A percentile compares a stretch with the other conserved stretches of the same genome.
phyloP scores from a whole-genome alignment of 2,113 vertebrate species.

The Nibea albiflora region DNA sequence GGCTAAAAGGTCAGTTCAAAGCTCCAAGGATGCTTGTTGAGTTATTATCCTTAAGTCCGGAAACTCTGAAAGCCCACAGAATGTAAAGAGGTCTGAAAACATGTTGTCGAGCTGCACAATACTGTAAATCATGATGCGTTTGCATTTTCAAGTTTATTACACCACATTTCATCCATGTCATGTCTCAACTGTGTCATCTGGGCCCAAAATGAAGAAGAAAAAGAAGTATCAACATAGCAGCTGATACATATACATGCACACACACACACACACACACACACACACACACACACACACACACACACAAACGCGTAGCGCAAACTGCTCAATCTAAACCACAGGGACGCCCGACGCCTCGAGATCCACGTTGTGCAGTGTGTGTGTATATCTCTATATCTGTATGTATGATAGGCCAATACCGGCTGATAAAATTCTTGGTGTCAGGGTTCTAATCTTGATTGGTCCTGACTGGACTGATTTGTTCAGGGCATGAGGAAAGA shows the following conservation, averaged over 20 bases:
- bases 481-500: background rate
- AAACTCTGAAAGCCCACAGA: background rate
- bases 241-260: too few species aligned
- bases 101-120: background rate
- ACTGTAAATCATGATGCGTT: background rate
- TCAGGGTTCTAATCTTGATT: too few species aligned
- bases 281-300: too few species aligned
- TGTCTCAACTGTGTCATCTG: background rate
- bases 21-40: background rate
- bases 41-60: background rate
- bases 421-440: too few species aligned
- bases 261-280: too few species aligned
- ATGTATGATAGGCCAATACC: too few species aligned
- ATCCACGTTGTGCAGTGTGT: too few species aligned
- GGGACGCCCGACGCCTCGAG: too few species aligned
- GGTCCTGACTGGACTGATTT: background rate
- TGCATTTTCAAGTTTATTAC: background rate
- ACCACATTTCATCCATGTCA: background rate
- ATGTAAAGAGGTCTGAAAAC: slow-evolving; percentile 9
- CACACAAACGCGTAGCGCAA: too few species aligned
- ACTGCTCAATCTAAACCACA: too few species aligned
- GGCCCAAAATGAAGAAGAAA: background rate
- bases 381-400: too few species aligned
- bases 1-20: background rate
- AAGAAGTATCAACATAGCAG: background rate